These are phyloP conservation scores for Sialia sialis DNA, from an alignment of 2,113 vertebrate species.

Conservation along the genomic window DNA sequence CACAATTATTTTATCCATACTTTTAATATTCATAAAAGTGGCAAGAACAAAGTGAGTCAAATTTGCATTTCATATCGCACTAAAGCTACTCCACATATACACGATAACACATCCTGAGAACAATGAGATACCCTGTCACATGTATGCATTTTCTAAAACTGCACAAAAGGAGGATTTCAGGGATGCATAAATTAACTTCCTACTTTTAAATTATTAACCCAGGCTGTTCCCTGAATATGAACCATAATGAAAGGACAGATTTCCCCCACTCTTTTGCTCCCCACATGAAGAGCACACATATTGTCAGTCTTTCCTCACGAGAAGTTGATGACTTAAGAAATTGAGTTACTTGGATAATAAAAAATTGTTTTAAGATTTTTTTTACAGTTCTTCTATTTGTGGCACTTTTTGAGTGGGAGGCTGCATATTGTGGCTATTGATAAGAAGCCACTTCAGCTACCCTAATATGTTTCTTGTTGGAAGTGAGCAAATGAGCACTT, in stretches of 20 bases:
- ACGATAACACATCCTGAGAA: conserved; percentile 52
- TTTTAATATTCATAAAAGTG: conserved; percentile 72
- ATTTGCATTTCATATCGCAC: conserved; percentile 63
- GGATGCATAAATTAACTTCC: conserved; percentile 62
- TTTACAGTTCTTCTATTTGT: neutral
- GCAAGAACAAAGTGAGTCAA: conserved; percentile 63
- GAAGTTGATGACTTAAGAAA: neutral
- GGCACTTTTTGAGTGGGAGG: neutral
- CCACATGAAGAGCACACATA: neutral
- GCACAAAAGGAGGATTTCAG: conserved; percentile 62
- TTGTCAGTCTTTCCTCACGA: neutral
- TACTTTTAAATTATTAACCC: conserved; percentile 64
- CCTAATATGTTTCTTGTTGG: neutral
- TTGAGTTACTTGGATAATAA: neutral
- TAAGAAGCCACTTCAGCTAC: neutral
- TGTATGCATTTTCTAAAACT: conserved; percentile 50
- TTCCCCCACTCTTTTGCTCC: neutral
- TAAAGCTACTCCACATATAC: conserved; percentile 59
- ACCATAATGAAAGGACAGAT: conserved; percentile 30
- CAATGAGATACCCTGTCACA: conserved; percentile 64
- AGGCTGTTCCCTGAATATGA: conserved; percentile 38
- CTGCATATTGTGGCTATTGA: neutral
- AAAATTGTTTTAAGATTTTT: neutral
- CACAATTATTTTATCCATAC: conserved; percentile 63
- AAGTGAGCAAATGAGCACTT: neutral